These are phyloP conservation scores for Hydractinia echinata DNA, from an alignment of 30 jellyfish, hydroid and myxozoan species.

Conservation along the genomic window DNA sequence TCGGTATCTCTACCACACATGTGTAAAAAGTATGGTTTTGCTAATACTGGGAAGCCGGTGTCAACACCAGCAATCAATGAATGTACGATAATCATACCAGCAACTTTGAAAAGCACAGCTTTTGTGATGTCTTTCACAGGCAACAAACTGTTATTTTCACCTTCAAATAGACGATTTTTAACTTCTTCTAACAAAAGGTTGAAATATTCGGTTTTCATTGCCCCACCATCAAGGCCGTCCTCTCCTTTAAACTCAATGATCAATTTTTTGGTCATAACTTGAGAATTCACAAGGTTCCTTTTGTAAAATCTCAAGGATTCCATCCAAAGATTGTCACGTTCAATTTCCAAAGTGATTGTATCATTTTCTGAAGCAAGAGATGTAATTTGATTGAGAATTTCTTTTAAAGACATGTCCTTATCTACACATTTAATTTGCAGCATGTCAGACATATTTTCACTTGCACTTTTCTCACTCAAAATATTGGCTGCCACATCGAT, in stretches of 20 bases:
- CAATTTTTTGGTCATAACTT: background rate
- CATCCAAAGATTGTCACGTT: slow-evolving; percentile 20
- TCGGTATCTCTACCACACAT: too few species aligned
- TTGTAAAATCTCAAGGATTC: slow-evolving; percentile 15
- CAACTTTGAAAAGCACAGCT: background rate
- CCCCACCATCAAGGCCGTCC: slow-evolving; percentile 30
- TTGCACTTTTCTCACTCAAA: too few species aligned
- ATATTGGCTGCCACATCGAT: too few species aligned
- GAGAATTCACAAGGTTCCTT: background rate
- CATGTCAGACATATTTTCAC: too few species aligned
- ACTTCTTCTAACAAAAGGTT: slow-evolving; percentile 3
- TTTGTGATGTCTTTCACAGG: slow-evolving; percentile 18
- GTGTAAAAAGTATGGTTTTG: too few species aligned
- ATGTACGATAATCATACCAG: background rate
- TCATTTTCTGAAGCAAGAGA: too few species aligned
- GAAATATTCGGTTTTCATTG: slow-evolving; percentile 17
- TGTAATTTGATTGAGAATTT: too few species aligned
- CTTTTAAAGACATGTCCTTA: too few species aligned
- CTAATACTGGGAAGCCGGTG: too few species aligned
- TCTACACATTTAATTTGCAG: too few species aligned
- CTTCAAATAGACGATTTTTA: slow-evolving; percentile 20
- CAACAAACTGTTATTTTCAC: slow-evolving; percentile 1
- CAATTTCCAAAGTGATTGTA: background rate
- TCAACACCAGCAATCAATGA: background rate
- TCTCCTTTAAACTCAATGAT: slow-evolving; percentile 12